Percentiles rank a stretch among this genome's conserved stretches.
Evolutionary conservation across 2,888 invertebrate species (phyloP).

Genomic region (Gerris lacustris): DNA sequence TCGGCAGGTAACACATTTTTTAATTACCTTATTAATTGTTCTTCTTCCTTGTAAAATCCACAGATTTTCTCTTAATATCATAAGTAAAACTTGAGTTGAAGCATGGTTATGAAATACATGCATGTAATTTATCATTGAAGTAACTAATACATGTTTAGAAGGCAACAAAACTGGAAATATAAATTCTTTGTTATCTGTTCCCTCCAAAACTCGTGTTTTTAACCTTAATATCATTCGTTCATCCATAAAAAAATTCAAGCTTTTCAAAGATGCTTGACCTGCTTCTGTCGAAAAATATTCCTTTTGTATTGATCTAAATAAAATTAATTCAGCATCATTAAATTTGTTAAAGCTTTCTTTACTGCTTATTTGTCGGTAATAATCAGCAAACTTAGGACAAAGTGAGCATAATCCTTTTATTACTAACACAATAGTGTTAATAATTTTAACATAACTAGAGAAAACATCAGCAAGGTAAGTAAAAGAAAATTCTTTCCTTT

Average conservation of each 20-base stretch:
- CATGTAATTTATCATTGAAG: slow-evolving; percentile 2
- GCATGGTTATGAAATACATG: slow-evolving; percentile 16
- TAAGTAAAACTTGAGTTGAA: slow-evolving; percentile 2
- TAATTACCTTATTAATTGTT: slow-evolving; percentile 12
- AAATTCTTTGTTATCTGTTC: slow-evolving; percentile 12
- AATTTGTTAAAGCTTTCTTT: slow-evolving; percentile 13
- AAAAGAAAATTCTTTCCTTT: neutral
- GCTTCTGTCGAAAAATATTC: slow-evolving; percentile 11
- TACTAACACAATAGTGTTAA: slow-evolving; percentile 13
- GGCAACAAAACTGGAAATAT: slow-evolving; percentile 13
- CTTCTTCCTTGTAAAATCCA: slow-evolving; percentile 14
- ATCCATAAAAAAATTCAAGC: slow-evolving; percentile 7
- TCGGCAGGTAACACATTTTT: slow-evolving; percentile 12
- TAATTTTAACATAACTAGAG: slow-evolving; percentile 12
- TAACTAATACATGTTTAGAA: slow-evolving; percentile 1
- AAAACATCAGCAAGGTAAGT: slow-evolving; percentile 5
- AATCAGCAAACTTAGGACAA: no score
- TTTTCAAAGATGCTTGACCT: slow-evolving; percentile 1
- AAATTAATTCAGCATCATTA: slow-evolving; percentile 12
- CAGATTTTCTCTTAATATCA: slow-evolving; percentile 15
- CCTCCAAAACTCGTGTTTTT: slow-evolving; percentile 13
- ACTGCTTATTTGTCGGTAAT: slow-evolving; percentile 2
- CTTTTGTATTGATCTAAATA: slow-evolving; percentile 15
- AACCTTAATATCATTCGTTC: slow-evolving; percentile 8
- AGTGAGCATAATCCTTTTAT: no score